Base-by-base conservation (phyloP, 2,113 vertebrate genomes). In the Rhinogobius similis region DNA sequence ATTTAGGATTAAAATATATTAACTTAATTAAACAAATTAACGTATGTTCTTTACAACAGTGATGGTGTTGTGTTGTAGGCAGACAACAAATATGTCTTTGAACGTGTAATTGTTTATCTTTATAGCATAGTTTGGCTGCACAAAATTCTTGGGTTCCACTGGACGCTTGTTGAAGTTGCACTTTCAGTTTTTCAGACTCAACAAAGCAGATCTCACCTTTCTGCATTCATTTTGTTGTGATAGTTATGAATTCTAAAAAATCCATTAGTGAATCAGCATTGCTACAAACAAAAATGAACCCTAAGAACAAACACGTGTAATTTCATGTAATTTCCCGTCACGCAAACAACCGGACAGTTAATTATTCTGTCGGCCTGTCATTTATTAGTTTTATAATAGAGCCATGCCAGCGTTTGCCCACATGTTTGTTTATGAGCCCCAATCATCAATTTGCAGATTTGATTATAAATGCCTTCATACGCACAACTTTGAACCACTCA, bases 361-460 rank as follows among this genome's bases (percentile, higher is more conserved):
- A 82, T 72, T 61, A 24, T 18, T 5, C 21, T 8, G 79, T 79
- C 73, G 74, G 62, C 71, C 53, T 59, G 38, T 77, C 68, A 68
- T 68, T 72, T 69, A 83, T 78, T 75, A 72, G 84, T 27, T 67
- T 18, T 21, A 53, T 48, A 64, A 52, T 11, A 59, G 12, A 29
- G 55, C 26, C 14, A 52, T 26, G 55, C 26, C 76, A 78, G 72
- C 71, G 63, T 77, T 83, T 84, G 70, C 67, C 41, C 36, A 65
- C 55, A 68, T 64, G 75, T 82, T 86, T 73, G 84, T 82, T 76
- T n/a, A 50, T 63, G 48, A 67, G 41, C 23, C 73, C 86, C 86
- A 86, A 88, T 87, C 68, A 83, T 84, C 86, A 87, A 86, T 90
- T 86, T 85, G 82, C 72, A 78, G 75, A 88, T 89, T 81, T 84